Evolutionary conservation across 2,888 invertebrate species (phyloP).

Genomic region (Eupelmus urozonus): DNA sequence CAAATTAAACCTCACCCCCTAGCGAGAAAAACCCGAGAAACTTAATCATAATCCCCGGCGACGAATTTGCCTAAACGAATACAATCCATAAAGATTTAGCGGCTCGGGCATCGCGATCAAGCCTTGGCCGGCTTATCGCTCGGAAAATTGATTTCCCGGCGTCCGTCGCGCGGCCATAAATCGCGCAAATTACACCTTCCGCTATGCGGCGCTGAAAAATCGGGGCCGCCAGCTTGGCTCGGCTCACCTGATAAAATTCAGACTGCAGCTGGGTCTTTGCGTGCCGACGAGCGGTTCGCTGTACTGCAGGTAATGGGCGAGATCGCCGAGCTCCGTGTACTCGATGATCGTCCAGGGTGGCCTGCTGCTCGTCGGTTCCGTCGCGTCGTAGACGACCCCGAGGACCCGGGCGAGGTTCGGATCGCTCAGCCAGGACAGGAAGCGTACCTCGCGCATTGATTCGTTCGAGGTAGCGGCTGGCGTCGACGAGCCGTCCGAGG

Average conservation of each 20-base stretch:
- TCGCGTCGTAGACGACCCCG: conserved; percentile 78
- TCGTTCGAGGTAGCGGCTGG: conserved; percentile 65
- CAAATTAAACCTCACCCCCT: not conserved
- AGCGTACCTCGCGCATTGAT: conserved; percentile 82
- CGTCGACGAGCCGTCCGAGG: not conserved
- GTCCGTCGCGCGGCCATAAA: conserved; percentile 39
- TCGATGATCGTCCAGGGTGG: conserved; percentile 86
- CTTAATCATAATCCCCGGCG: not conserved
- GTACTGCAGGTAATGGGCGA: conserved; percentile 83
- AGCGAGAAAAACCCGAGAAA: not conserved
- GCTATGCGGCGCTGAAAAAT: conserved; percentile 16
- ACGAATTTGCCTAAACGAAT: conserved; percentile 17
- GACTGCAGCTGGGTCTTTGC: conserved; percentile 73
- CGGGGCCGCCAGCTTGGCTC: not conserved
- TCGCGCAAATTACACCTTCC: conserved; percentile 35
- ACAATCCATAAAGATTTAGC: not conserved
- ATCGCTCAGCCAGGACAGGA: conserved; percentile 84
- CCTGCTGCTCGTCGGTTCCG: conserved; percentile 74
- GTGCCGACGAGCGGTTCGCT: conserved; percentile 74
- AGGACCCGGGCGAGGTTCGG: conserved; percentile 83
- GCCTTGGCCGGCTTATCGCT: conserved; percentile 31
- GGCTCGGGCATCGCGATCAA: not conserved
- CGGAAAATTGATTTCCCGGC: conserved; percentile 41
- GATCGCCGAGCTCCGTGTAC: conserved; percentile 87
- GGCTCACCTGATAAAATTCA: conserved; percentile 74